Evolutionary conservation across 2,797 vertebrate genomes (phyloP).

Genomic region (Hybognathus amarus): DNA sequence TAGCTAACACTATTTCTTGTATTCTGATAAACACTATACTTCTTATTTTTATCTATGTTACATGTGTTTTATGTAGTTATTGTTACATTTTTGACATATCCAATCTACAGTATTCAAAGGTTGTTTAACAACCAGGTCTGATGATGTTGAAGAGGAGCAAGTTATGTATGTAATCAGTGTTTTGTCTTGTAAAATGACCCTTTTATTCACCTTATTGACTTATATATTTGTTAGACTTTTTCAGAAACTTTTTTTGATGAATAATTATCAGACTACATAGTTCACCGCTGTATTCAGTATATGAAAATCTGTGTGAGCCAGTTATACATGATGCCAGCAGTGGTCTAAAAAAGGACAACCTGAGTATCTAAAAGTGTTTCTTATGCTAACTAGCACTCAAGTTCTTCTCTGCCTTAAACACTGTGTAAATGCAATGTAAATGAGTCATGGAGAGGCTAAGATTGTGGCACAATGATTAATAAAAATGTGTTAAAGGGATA

Average conservation of each 20-base stretch:
- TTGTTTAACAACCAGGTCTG: constrained; percentile 18
- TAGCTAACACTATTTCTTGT: constrained; percentile 19
- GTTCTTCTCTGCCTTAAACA: neutral
- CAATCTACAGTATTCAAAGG: neutral
- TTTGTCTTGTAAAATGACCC: constrained; percentile 4
- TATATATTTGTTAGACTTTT: neutral
- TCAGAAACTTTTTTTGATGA: neutral
- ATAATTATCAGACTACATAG: neutral
- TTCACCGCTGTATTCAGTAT: neutral
- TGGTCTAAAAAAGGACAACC: neutral
- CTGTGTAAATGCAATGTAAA: neutral
- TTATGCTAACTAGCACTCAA: neutral
- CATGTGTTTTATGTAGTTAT: constrained; percentile 3
- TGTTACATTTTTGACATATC: neutral
- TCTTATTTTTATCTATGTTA: constrained; percentile 10
- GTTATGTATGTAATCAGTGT: constrained; percentile 4
- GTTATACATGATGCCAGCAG: neutral
- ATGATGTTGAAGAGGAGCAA: constrained; percentile 12
- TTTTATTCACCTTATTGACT: neutral
- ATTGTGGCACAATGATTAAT: neutral
- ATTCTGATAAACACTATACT: neutral
- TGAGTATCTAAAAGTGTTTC: neutral
- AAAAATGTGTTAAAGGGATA: neutral
- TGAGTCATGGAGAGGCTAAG: neutral
- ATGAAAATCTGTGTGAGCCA: neutral